Conservation (phyloP, 1,140 invertebrate species). For the Pseudomyrmex pallidus region DNA sequence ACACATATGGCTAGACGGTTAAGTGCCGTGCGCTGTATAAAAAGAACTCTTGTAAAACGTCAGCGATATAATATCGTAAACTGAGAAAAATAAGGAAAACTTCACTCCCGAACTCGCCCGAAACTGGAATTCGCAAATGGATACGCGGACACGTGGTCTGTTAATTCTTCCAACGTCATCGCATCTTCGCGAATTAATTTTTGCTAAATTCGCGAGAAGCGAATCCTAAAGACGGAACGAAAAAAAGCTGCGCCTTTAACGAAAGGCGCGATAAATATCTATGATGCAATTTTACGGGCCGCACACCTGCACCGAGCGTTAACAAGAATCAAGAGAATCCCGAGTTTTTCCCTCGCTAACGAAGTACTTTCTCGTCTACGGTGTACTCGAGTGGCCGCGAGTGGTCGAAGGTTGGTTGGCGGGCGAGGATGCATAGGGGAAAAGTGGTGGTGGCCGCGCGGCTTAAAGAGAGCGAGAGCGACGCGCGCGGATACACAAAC, state of each 20-base stretch:
- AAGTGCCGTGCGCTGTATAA: slow-evolving; percentile 36
- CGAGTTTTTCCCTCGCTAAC: slow-evolving; percentile 68
- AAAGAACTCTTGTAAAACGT: slow-evolving; percentile 41
- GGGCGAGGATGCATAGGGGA: slow-evolving; percentile 22
- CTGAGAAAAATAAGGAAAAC: background rate
- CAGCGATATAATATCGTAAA: background rate
- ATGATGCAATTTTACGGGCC: slow-evolving; percentile 63
- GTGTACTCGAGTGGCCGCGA: slow-evolving; percentile 7
- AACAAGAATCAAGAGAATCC: slow-evolving; percentile 62
- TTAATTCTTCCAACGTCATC: background rate
- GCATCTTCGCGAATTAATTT: background rate
- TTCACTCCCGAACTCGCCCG: background rate
- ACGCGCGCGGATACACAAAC: slow-evolving; percentile 45
- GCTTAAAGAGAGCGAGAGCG: slow-evolving; percentile 63
- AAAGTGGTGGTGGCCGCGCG: background rate
- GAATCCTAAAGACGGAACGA: background rate
- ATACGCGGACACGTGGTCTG: background rate
- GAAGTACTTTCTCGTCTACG: slow-evolving; percentile 67
- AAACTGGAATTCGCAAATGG: background rate
- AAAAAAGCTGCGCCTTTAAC: slow-evolving; percentile 29
- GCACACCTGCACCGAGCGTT: slow-evolving; percentile 57
- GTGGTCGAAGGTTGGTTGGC: slow-evolving; percentile 40
- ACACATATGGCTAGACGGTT: slow-evolving; percentile 26
- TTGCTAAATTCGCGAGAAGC: background rate
- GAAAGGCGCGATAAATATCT: slow-evolving; percentile 60